These are phyloP conservation scores for Chrysolina haemoptera DNA, from an alignment of 2,888 invertebrate species.

Conservation along the genomic window DNA sequence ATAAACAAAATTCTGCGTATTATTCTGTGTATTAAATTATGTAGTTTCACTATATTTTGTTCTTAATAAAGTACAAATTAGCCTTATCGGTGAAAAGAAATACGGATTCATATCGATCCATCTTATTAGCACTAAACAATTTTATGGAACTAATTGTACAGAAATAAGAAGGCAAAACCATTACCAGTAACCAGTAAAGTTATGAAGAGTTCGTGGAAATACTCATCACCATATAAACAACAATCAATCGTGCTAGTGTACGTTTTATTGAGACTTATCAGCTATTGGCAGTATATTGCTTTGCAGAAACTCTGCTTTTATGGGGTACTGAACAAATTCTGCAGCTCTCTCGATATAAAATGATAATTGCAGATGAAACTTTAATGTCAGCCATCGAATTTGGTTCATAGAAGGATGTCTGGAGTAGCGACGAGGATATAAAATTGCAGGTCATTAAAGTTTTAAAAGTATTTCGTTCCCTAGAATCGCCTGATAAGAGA, in stretches of 20 bases:
- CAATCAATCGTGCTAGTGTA: too few relatives aligned
- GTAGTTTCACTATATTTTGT: too few relatives aligned
- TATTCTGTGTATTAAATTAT: too few relatives aligned
- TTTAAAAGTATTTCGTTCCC: not conserved
- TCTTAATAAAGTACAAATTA: too few relatives aligned
- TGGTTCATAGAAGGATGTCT: slow-evolving; percentile 5
- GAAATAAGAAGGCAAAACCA: not conserved
- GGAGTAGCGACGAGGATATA: not conserved
- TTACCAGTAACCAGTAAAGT: not conserved
- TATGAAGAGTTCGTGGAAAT: not conserved
- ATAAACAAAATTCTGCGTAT: too few relatives aligned
- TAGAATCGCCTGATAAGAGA: not conserved
- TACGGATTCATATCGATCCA: too few relatives aligned
- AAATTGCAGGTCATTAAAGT: not conserved
- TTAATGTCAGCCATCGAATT: slow-evolving; percentile 10
- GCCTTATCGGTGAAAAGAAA: too few relatives aligned
- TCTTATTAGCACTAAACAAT: too few relatives aligned
- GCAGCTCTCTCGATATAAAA: slow-evolving; percentile 5
- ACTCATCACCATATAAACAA: not conserved
- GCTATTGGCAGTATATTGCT: not conserved
- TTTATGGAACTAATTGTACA: not conserved
- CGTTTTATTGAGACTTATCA: not conserved
- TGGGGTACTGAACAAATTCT: slow-evolving; percentile 2
- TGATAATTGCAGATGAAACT: slow-evolving; percentile 3
- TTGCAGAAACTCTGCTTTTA: not conserved